Evolutionary conservation across 2,888 invertebrate species (phyloP).

Genomic region (Acleris sparsana): DNA sequence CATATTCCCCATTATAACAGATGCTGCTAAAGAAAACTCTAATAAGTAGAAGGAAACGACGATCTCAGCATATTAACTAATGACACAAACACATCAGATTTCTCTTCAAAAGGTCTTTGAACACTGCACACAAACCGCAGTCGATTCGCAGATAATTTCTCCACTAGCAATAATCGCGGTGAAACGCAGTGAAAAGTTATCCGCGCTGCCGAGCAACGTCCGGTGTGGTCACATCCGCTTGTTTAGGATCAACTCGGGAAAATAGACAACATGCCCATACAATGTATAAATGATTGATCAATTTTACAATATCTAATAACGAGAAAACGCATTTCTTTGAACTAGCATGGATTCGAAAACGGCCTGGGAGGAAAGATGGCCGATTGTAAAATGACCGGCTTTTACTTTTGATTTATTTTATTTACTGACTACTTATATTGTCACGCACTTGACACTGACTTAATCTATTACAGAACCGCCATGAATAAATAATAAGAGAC

Average conservation of each 20-base stretch:
- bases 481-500: too few relatives aligned
- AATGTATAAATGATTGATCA: background rate
- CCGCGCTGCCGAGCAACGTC: constrained; percentile 24
- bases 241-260: constrained; percentile 27
- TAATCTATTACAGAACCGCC: too few relatives aligned
- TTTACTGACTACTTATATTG: too few relatives aligned
- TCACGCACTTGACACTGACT: too few relatives aligned
- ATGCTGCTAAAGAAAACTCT: background rate
- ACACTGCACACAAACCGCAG: constrained; percentile 27
- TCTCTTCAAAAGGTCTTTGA: constrained; percentile 36
- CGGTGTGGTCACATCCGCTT: constrained; percentile 34
- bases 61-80: background rate
- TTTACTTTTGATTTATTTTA: too few relatives aligned
- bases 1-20: too few relatives aligned
- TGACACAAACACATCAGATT: constrained; percentile 20
- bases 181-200: constrained; percentile 33
- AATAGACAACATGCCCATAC: constrained; percentile 12
- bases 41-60: background rate
- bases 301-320: too few relatives aligned
- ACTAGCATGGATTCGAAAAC: too few relatives aligned
- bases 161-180: constrained; percentile 31
- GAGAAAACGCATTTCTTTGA: too few relatives aligned
- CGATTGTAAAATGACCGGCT: too few relatives aligned
- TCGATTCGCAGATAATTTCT: constrained; percentile 44
- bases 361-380: too few relatives aligned